These are phyloP conservation scores for Nephrotoma appendiculata DNA, from an alignment of 2,888 invertebrate genomes.

Conservation along the genomic window DNA sequence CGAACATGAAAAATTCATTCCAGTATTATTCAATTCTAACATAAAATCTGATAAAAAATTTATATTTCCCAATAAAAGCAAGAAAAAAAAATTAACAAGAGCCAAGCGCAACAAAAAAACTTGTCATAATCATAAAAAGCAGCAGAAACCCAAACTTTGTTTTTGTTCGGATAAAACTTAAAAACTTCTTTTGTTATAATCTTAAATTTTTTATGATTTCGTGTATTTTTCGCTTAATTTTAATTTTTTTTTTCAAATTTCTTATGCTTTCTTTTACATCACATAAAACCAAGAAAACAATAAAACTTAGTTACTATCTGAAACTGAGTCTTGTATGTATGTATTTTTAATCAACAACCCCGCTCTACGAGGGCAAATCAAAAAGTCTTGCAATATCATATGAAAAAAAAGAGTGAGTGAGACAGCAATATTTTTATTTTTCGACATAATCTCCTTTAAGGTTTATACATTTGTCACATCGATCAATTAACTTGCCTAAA, in stretches of 20 bases:
- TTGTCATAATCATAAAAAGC: not conserved
- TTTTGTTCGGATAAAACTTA: not conserved
- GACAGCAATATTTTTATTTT: no score
- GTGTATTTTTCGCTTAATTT: not conserved
- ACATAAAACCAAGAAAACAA: not conserved
- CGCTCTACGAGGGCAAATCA: no score
- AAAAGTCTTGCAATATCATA: no score
- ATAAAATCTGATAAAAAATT: not conserved
- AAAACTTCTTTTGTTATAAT: not conserved
- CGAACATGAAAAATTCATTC: not conserved
- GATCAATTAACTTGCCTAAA: no score
- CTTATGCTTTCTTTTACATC: not conserved
- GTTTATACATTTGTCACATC: no score
- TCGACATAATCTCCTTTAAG: no score
- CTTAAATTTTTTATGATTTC: not conserved
- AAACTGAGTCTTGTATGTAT: not conserved
- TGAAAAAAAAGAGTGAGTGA: no score
- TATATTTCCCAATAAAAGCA: not conserved
- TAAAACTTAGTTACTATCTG: not conserved
- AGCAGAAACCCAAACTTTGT: not conserved
- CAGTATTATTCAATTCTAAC: not conserved
- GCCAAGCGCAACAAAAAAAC: not conserved
- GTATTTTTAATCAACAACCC: not conserved
- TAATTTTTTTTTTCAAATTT: not conserved
- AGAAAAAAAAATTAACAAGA: not conserved